Evolutionary conservation across 2,113 vertebrate genomes (phyloP).

Genomic region (Melanocharis versteri): DNA sequence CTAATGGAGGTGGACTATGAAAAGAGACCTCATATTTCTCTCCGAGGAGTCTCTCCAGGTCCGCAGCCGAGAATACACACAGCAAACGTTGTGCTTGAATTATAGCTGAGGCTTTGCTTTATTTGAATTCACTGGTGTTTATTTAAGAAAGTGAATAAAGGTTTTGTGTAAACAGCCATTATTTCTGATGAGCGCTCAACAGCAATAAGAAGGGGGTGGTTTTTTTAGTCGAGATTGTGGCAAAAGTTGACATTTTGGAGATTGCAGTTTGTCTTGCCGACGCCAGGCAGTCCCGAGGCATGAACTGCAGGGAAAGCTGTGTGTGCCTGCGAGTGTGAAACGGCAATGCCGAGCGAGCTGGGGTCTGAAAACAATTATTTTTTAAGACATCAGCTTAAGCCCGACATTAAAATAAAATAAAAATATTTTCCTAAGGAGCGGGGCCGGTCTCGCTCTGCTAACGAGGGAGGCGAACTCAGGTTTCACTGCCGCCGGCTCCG

Average conservation of each 20-base stretch:
- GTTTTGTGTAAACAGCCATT: conserved; percentile 44
- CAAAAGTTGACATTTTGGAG: conserved; percentile 53
- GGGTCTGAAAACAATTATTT: conserved; percentile 60
- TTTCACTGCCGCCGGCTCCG: background rate
- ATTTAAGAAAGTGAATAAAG: conserved; percentile 60
- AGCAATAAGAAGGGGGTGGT: conserved; percentile 36
- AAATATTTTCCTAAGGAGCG: conserved; percentile 59
- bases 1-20: conserved; percentile 26
- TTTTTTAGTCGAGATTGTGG: background rate
- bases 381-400: conserved; percentile 44
- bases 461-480: background rate
- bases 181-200: conserved; percentile 32
- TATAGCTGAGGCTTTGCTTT: background rate
- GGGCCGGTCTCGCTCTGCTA: background rate
- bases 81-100: conserved; percentile 37
- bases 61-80: background rate
- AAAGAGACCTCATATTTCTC: conserved; percentile 56
- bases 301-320: background rate
- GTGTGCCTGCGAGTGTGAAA: conserved; percentile 33
- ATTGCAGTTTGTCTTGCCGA: conserved; percentile 55
- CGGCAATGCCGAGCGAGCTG: background rate
- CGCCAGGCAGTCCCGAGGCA: conserved; percentile 32
- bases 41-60: conserved; percentile 54
- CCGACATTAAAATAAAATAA: conserved; percentile 59
- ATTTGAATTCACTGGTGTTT: conserved; percentile 19